Evolutionary conservation across 2,113 vertebrate genomes (phyloP).

Genomic region (Phalacrocorax aristotelis): DNA sequence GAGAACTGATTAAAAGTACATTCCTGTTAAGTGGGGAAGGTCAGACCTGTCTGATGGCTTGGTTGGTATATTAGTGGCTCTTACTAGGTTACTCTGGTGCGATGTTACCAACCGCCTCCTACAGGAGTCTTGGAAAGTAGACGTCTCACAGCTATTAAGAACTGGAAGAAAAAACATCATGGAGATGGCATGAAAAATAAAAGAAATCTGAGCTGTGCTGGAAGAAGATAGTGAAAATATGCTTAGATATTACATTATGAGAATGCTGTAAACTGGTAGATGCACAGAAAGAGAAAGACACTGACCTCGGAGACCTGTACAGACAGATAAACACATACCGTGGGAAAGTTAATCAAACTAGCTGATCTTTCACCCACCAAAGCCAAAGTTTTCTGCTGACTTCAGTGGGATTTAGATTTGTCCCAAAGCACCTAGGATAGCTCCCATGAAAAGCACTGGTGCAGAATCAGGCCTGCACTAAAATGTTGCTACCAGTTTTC

Average conservation of each 20-base stretch:
- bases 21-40: not conserved
- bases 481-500: not conserved
- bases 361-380: not conserved
- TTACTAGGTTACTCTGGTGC: not conserved
- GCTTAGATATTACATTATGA: not conserved
- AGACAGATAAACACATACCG: not conserved
- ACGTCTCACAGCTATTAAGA: not conserved
- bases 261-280: not conserved
- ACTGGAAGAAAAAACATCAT: not conserved
- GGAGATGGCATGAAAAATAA: not conserved
- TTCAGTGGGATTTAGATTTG: not conserved
- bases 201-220: not conserved
- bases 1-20: not conserved
- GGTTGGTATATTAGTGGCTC: not conserved
- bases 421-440: not conserved
- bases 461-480: not conserved
- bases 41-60: not conserved
- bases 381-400: not conserved
- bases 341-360: conserved; percentile 10
- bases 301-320: not conserved
- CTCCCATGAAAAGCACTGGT: not conserved
- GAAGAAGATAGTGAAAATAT: not conserved
- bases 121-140: not conserved
- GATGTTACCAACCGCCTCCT: not conserved
- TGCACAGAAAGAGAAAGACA: not conserved